Evolutionary conservation across 1,140 invertebrate genomes (phyloP), one percentile per base, ranked within the genome.

Genomic region (Hyles vespertilio): DNA sequence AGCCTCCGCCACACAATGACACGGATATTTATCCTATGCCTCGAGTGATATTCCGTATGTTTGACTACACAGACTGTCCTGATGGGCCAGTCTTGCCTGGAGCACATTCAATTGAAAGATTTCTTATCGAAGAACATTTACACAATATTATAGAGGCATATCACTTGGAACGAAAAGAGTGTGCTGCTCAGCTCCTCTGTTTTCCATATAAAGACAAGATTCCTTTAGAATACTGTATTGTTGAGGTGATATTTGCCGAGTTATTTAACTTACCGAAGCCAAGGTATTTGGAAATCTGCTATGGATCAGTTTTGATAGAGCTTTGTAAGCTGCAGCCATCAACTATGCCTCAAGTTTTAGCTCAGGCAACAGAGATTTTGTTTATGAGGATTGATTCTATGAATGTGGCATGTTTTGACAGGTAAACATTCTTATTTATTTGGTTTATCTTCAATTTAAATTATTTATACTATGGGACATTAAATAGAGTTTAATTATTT

Each of bases 61-160:
- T 99, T 91, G 98, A 99, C 89, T 99, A 99, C 79, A 99, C 98
- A 4, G 98, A 99, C 89, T 99, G 98, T 78, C 97, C 98, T 7
- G 98, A 98, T 89, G 96, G 94, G 1, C 94, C 95, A 2, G 92
- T 95, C 44, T 89, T 99, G 46, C 98, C 98, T 1, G 98, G 97
- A 34, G 95, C 96, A 54, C 98, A 99, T 90, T 96, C 98, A 0
- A 99, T 99, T 64, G 99, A 99, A 87, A 91, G 98, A 69, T 99
- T 98, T 88, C 90, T 99, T 1, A 98, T 99, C 76, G 99, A 99
- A 89, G 98, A 99, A 84, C 98, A 99, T 85, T 89, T 99, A 5
- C 93, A 96, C 73, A 96, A 97, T 66, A 99, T 99, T 47, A 93
- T 99, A 61, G 94, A 97, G 79, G 95, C 95, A 66, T 94, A 98